A percentile compares a stretch with the other conserved stretches of the same genome.
Evolutionary conservation across 2,888 invertebrate genomes (phyloP).

Genomic region (Ectemnius continuus): DNA sequence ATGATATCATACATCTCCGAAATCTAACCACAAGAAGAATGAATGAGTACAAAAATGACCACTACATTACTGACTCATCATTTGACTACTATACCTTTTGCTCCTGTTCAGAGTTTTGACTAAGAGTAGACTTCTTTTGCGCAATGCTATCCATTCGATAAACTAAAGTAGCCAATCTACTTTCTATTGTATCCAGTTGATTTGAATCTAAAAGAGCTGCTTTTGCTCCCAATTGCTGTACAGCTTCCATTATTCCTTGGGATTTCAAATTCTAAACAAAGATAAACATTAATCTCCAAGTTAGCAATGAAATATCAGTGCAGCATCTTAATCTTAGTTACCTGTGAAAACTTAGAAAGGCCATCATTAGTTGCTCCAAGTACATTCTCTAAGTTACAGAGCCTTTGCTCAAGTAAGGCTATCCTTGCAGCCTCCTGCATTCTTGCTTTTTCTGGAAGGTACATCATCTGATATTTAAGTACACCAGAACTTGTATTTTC

Average conservation of each 20-base stretch:
- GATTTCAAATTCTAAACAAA: constrained; percentile 64
- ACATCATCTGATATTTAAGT: constrained; percentile 83
- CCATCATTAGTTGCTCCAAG: constrained; percentile 89
- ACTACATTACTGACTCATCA: too few species aligned
- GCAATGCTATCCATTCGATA: constrained; percentile 87
- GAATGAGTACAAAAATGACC: too few species aligned
- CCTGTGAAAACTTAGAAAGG: constrained; percentile 70
- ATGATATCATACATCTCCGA: constrained; percentile 91
- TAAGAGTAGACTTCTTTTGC: constrained; percentile 79
- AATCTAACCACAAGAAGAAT: constrained; percentile 79
- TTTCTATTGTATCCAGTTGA: constrained; percentile 92
- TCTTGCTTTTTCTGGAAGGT: constrained; percentile 83
- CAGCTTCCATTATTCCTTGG: constrained; percentile 84
- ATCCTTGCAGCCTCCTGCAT: constrained; percentile 88
- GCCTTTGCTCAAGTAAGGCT: constrained; percentile 89
- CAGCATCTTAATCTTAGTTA: constrained; percentile 28
- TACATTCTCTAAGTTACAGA: constrained; percentile 90
- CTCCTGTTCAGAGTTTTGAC: constrained; percentile 82
- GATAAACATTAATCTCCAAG: background rate
- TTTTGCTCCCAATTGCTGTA: constrained; percentile 88
- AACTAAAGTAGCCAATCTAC: constrained; percentile 86
- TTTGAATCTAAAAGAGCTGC: constrained; percentile 88
- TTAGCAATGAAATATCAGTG: background rate
- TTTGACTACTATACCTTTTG: constrained; percentile 79
- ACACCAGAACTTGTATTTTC: constrained; percentile 66